Percentiles rank a stretch among this genome's conserved stretches.
phyloP scores from a whole-genome alignment of 2,888 invertebrate species.

The Acleris emargana region DNA sequence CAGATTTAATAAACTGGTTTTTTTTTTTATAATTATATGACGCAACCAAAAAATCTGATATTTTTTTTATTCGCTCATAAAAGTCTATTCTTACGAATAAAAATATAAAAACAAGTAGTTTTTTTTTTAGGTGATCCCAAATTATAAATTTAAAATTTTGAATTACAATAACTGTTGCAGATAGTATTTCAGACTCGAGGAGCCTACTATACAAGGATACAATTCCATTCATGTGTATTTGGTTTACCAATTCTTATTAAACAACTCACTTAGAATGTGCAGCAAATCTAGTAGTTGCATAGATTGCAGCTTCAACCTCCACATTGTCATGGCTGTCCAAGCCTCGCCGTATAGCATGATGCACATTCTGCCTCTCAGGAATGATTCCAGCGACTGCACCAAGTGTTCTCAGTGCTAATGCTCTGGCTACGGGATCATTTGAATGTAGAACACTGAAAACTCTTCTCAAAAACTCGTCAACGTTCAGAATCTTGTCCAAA shows the following conservation, averaged over 20 bases:
- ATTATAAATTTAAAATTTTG: no score
- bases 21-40: no score
- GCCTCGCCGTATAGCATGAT: conserved; percentile 95
- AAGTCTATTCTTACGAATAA: no score
- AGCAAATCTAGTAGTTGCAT: conserved; percentile 97
- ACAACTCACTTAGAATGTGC: conserved; percentile 92
- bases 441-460: conserved; percentile 97
- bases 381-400: conserved; percentile 97
- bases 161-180: no score
- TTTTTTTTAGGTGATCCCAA: no score
- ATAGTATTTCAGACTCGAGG: neutral
- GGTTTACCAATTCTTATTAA: neutral
- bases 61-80: no score
- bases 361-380: conserved; percentile 96
- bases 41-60: no score
- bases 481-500: conserved; percentile 96
- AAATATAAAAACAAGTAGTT: no score
- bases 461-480: conserved; percentile 93
- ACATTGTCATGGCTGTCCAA: conserved; percentile 97
- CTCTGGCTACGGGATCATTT: conserved; percentile 97
- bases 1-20: no score
- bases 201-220: no score
- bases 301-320: conserved; percentile 98
- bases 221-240: no score
- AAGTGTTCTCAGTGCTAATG: conserved; percentile 93